These are phyloP conservation scores for Trichogramma pretiosum DNA, from an alignment of 1,140 invertebrate species.

Conservation along the genomic window DNA sequence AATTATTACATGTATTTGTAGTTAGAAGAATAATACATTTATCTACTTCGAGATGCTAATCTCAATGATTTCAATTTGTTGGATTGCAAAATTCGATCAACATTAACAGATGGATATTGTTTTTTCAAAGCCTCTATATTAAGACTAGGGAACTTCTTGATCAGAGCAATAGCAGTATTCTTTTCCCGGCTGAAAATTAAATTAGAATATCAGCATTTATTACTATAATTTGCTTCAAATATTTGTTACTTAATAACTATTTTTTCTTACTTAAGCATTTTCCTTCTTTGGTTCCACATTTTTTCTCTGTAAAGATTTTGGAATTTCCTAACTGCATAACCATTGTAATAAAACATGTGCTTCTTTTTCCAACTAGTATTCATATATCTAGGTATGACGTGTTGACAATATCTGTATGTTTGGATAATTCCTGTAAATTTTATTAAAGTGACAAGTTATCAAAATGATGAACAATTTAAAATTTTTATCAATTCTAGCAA, in stretches of 20 bases:
- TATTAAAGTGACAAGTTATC: conserved; percentile 2
- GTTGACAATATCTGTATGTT: conserved; percentile 40
- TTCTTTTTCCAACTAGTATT: conserved; percentile 53
- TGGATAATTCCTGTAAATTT: conserved; percentile 30
- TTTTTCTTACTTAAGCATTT: conserved; percentile 45
- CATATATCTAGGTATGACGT: conserved; percentile 51
- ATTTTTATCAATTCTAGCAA: too few relatives aligned
- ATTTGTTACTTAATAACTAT: too few relatives aligned
- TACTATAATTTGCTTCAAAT: too few relatives aligned
- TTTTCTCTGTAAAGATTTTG: conserved; percentile 58
- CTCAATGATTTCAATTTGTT: conserved; percentile 27
- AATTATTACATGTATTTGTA: conserved; percentile 11
- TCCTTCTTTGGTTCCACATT: conserved; percentile 48
- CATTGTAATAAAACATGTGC: conserved; percentile 38
- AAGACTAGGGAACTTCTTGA: conserved; percentile 68
- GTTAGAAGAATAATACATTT: conserved; percentile 12
- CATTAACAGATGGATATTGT: conserved; percentile 67
- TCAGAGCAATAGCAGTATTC: conserved; percentile 57
- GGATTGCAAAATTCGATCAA: conserved; percentile 49
- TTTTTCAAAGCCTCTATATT: conserved; percentile 61
- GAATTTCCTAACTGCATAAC: conserved; percentile 56
- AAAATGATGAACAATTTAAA: conserved; percentile 8
- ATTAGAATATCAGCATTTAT: conserved; percentile 4
- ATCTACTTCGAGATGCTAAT: not conserved
- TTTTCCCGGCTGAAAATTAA: conserved; percentile 48